A percentile compares a stretch with the other conserved stretches of the same genome.
Conservation (phyloP, 2,888 invertebrate species). For the Lordiphosa andalusiaca region DNA sequence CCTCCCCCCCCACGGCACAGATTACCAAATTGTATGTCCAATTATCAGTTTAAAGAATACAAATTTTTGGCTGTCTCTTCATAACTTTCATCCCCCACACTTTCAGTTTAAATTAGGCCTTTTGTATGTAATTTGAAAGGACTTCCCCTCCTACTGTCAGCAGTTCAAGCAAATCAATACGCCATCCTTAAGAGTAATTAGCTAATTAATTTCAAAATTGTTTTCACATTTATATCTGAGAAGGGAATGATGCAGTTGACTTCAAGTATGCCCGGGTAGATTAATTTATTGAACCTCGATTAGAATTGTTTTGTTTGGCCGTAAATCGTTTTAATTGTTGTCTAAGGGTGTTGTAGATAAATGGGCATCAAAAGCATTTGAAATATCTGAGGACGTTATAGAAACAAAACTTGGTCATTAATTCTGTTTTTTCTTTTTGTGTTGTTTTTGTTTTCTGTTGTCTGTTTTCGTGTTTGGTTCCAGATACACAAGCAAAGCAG, state of each 20-base stretch:
- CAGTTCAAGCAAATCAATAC: conserved; percentile 52
- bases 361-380: conserved; percentile 60
- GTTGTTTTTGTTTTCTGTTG: background rate
- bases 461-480: conserved; percentile 3
- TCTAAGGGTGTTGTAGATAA: conserved; percentile 54
- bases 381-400: conserved; percentile 49
- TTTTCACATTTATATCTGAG: conserved; percentile 11
- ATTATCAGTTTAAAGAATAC: conserved; percentile 10
- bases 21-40: background rate
- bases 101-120: conserved; percentile 13
- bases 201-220: conserved; percentile 66
- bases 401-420: conserved; percentile 61
- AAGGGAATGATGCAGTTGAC: background rate
- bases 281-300: conserved; percentile 65
- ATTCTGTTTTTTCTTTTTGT: conserved; percentile 46
- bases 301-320: conserved; percentile 32
- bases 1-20: background rate
- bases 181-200: conserved; percentile 53
- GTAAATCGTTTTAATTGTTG: conserved; percentile 72
- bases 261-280: conserved; percentile 28
- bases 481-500: conserved; percentile 29
- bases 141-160: conserved; percentile 4
- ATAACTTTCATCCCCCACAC: conserved; percentile 11
- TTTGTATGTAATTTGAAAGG: conserved; percentile 8
- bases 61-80: too few relatives aligned